Evolutionary conservation across 2,797 vertebrate species (phyloP), one percentile per base, ranked within the genome.

Genomic region (Cuniculus paca): DNA sequence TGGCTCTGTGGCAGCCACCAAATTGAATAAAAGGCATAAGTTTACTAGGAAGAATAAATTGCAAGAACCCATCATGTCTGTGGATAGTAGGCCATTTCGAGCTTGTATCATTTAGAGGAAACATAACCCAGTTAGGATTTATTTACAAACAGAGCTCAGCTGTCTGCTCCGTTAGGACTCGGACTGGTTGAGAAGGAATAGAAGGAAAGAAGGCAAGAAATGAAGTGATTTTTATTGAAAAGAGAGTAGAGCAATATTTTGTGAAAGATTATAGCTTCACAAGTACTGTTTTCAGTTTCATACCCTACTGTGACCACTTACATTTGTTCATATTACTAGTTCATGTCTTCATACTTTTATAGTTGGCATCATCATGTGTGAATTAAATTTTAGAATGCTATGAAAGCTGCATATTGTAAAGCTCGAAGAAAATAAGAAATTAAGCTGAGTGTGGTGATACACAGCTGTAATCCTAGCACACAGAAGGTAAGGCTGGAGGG

Each of bases 361-460:
- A 65, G 63, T 92, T 80, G 50, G 88, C 19, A 48, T 74, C 4
- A 61, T 50, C 45, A 10, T 82, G 3, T 52, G 63, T 52, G 70
- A 81, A 58, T 95, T 56, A 77, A 39, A 74, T 87, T 96, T 94
- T 50, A 79, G 58, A 68, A 52, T 94, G 19, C 60, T 90, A 2
- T 83, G 39, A 70, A 93, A 90, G 42, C 12, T 89, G 54, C 52
- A 26, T 91, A 31, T 93, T 93, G 81, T 80, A 48, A 93, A 80
- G 17, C 70, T 85, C 60, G 50, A 54, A 74, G 50, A 88, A 92
- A 94, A 58, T 61, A 80, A 91, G 36, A n/a, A n/a, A 70, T 70
- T 31, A 75, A 28, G 20, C 68, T 39, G 34, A 16, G 34, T n/a
- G 36, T 39, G 36, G 68, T 39, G 68, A 20, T 36, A 9, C n/a